Evolutionary conservation across 2,113 vertebrate genomes (phyloP).

Genomic region (Gila orcuttii): DNA sequence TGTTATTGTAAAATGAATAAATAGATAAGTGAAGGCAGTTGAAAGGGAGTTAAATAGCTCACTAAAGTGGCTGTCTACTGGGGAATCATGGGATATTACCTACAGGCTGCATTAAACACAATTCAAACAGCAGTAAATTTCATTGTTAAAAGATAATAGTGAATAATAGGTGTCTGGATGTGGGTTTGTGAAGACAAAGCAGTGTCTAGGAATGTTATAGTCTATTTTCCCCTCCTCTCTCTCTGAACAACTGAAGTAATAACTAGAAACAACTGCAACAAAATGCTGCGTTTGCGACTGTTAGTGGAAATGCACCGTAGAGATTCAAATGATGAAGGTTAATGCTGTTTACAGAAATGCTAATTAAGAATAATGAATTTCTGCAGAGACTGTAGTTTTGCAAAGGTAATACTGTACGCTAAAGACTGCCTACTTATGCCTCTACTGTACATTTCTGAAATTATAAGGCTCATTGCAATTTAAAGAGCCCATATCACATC

Average conservation of each 20-base stretch:
- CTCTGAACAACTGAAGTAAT: conserved; percentile 41
- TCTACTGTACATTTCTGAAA: conserved; percentile 13
- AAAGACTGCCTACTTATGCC: conserved; percentile 9
- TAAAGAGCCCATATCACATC: background rate
- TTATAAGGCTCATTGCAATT: background rate
- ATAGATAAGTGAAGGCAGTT: conserved; percentile 36
- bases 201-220: conserved; percentile 59
- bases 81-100: conserved; percentile 56
- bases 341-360: conserved; percentile 44
- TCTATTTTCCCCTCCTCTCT: background rate
- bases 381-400: conserved; percentile 40
- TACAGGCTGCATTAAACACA: conserved; percentile 60
- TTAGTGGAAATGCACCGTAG: conserved; percentile 41
- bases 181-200: conserved; percentile 60
- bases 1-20: conserved; percentile 37
- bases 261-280: conserved; percentile 42
- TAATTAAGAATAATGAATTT: conserved; percentile 46
- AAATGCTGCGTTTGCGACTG: conserved; percentile 42
- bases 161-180: conserved; percentile 68
- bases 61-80: conserved; percentile 30
- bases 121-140: conserved; percentile 53
- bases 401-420: conserved; percentile 12
- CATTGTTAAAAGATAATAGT: conserved; percentile 68
- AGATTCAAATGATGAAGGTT: conserved; percentile 44
- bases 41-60: conserved; percentile 36